Evolutionary conservation across 2,888 invertebrate species (phyloP), one percentile per base, ranked within the genome.

Genomic region (Mayetiola destructor): DNA sequence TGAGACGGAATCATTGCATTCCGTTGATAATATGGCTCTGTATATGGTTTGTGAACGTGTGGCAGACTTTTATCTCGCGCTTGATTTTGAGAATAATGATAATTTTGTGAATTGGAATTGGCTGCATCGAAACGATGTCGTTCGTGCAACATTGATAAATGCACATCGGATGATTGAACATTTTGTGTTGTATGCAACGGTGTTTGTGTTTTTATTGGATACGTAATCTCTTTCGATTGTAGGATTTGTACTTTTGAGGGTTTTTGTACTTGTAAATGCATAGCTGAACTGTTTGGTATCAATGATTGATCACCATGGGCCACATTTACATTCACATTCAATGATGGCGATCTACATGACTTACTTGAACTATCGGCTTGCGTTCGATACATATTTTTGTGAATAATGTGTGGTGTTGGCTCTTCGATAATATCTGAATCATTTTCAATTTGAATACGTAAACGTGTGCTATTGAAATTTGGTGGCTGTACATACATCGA

Each of bases 401-500:
- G 59, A 20, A 61, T 61, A 12, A 61, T 53, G 52, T 61, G 60
- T 3, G 60, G 59, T 14, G 57, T 59, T 39, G 60, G 60, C 20
- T 61, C 60, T 48, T 59, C 59, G 10, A 57, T 2, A 5, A 12
- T 16, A 30, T 29, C 30, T 10, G 23, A 14, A 29, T 54, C 30
- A 54, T 39, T 53, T 16, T 57, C 35, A 20, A 3, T 20, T 30
- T n/a, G 12, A 27, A 52, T 48, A 18, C 10, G n/a, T 9, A 4
- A 14, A 4, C 32, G 32, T 48, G 27, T 36, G 6, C 20, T 42
- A 8, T 23, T 59, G 42, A 62, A 62, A 55, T 61, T 60, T 8
- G 62, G 62, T 8, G 60, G 54, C 55, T 61, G 60, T 16, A 62
- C 59, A 56, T 62, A 62, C 29, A 61, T 55, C n/a, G 48, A 27